Base-by-base conservation (phyloP, 2,888 invertebrate species). In the Lasioglossum villosulum region DNA sequence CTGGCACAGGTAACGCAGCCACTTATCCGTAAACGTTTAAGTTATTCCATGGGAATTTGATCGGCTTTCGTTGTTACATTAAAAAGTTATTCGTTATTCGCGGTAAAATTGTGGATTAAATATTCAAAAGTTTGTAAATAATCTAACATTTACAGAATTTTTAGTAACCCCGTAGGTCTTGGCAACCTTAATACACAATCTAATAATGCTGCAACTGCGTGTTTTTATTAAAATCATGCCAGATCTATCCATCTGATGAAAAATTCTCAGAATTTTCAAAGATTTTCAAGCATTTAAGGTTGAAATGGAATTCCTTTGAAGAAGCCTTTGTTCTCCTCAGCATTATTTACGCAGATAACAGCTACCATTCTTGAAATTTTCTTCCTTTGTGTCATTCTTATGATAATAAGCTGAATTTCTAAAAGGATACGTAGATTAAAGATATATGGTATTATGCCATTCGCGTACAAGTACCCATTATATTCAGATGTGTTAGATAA, bases 231-330 rank as follows among this genome's bases (percentile, higher is more conserved):
- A 39, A 70, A 39, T 14, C 8, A 2, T 5, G 12, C n/a, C n/a
- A n/a, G 39, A n/a, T 10, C 10, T 68, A 68, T n/a, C 12, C n/a
- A 0, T 12, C 12, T 2, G 8, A 39, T n/a, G 12, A 39, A 39
- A 70, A 39, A 39, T 39, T 70, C 39, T 39, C 39, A 3, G 37
- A 68, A 68, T 23, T 39, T 39, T 70, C 39, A 12, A n/a, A n/a
- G 37, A 39, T 39, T 70, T 70, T 12, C n/a, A 12, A 70, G 39
- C 23, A 39, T 39, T 70, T 39, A 37, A 39, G 10, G 23, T 39
- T 70, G 14, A 39, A 70, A 70, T 12, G 39, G 39, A 70, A 39
- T 70, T 70, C n/a, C n/a, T 70, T 39, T 39, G 70, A n/a, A n/a
- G 39, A 68, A n/a, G 39, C 12, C 23, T 12, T 39, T 39, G 23